Conservation (phyloP, 2,797 vertebrate species). For the Sebastes diaconus region DNA sequence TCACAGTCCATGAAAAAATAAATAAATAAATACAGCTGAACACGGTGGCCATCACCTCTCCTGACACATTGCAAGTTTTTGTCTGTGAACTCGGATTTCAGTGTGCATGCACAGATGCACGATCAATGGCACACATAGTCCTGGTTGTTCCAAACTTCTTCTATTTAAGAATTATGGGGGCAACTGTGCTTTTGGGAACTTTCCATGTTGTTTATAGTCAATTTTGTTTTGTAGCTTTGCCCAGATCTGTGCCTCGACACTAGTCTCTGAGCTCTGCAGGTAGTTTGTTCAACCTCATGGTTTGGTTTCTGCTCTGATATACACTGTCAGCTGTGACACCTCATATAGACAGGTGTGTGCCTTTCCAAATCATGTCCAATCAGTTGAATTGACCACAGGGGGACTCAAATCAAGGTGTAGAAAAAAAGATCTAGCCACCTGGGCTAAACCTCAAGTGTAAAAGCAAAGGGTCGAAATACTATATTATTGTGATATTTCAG, state of each 20-base stretch:
- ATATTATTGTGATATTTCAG: not conserved
- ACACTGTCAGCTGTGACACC: not conserved
- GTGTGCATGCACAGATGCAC: not conserved
- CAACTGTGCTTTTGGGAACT: not conserved
- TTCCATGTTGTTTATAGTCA: not conserved
- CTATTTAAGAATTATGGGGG: not conserved
- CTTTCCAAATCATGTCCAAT: not conserved
- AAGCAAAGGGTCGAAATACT: not conserved
- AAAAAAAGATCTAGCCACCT: not conserved
- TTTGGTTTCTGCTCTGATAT: not conserved
- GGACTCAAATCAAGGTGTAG: not conserved
- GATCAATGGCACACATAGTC: not conserved
- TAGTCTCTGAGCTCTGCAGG: not conserved
- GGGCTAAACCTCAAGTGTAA: not conserved
- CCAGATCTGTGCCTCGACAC: not conserved
- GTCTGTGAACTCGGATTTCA: not conserved
- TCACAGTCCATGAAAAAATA: not conserved
- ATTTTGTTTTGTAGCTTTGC: no score
- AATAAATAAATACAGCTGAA: not conserved
- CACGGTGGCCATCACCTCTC: not conserved
- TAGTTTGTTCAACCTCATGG: not conserved
- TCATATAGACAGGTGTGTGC: not conserved
- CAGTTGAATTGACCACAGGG: not conserved
- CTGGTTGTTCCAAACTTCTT: not conserved
- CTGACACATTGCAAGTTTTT: not conserved